Base-by-base conservation (phyloP, 1,140 invertebrate genomes). In the Olivierus martensii region DNA sequence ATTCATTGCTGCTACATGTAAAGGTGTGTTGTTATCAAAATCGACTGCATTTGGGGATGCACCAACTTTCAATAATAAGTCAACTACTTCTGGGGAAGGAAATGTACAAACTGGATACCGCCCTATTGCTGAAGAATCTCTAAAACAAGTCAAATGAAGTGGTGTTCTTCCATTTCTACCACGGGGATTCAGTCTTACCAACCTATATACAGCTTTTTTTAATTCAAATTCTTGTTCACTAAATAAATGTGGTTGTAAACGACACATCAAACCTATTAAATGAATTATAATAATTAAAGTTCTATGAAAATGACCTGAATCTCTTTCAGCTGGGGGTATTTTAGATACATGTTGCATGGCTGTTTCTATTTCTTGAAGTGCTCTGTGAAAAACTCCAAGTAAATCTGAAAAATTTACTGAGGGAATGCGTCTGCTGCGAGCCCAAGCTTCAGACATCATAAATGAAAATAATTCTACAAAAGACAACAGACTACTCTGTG, bases 401-500 rank as follows among this genome's bases (percentile, higher is more conserved):
- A 93, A 78, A 69, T 91, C 87, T 55, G 77, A 70, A 60, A 86
- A 82, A 37, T 81, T 77, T 18, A 90, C 78, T 2, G 82, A 78
- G 11, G 86, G 84, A 46, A 87, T 78, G 38, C 82, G 75, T 36
- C 83, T 75, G 50, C 81, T 80, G 65, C 81, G 73, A 28, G 75
- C 76, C 17, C 67, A 65, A 34, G 52, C 77, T 67, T 80, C 84
- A 11, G 78, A 81, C 65, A 90, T 81, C 87, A 95, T 93, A 66
- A 89, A 94, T 50, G 83, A 86, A 71, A 96, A 97, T 1, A 96
- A 74, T 72, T 96, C 90, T 2, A 87, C 88, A 69, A 96, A 95
- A 59, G 87, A 90, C 63, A 91, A 81, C 19, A 95, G 76, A 53
- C 84, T 87, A 64, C 84, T 89, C 69, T 94, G 89, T 12, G 90